phyloP scores from a whole-genome alignment of 2,113 vertebrate species.

The Platichthys stellatus region DNA sequence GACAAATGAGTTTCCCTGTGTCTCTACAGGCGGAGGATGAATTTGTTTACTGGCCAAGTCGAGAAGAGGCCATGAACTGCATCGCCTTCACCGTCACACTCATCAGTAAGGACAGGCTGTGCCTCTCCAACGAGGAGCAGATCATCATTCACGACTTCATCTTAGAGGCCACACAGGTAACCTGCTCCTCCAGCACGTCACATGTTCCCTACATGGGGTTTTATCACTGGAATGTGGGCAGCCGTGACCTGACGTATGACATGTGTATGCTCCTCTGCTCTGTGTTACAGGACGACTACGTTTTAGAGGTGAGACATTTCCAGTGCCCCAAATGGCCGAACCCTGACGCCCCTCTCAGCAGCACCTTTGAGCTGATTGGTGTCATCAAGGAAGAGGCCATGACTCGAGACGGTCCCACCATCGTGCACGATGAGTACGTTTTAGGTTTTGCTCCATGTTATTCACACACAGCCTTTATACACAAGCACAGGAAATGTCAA shows the following conservation, averaged over 20 bases:
- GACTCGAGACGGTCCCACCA: slow-evolving; percentile 96
- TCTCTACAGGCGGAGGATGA: slow-evolving; percentile 93
- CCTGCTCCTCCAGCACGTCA: background rate
- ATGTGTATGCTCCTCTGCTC: background rate
- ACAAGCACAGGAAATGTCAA: too few species aligned
- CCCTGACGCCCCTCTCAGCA: slow-evolving; percentile 95
- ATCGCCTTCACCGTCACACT: slow-evolving; percentile 98
- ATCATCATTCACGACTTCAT: slow-evolving; percentile 99
- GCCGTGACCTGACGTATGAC: background rate
- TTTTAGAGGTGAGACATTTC: slow-evolving; percentile 97
- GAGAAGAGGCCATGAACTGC: slow-evolving; percentile 99
- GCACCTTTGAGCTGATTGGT: slow-evolving; percentile 97
- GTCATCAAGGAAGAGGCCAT: slow-evolving; percentile 99
- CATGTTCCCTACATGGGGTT: background rate
- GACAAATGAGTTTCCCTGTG: background rate
- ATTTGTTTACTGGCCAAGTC: slow-evolving; percentile 99
- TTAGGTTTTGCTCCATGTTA: background rate
- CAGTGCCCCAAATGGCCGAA: slow-evolving; percentile 99
- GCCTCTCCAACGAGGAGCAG: slow-evolving; percentile 98
- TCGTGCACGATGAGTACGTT: slow-evolving; percentile 98
- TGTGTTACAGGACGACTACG: slow-evolving; percentile 93
- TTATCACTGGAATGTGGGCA: background rate
- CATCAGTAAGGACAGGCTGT: slow-evolving; percentile 98
- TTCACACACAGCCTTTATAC: too few species aligned
- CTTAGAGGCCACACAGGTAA: slow-evolving; percentile 98